phyloP scores from a whole-genome alignment of 2,113 vertebrate genomes.

The Eurystomus gularis region DNA sequence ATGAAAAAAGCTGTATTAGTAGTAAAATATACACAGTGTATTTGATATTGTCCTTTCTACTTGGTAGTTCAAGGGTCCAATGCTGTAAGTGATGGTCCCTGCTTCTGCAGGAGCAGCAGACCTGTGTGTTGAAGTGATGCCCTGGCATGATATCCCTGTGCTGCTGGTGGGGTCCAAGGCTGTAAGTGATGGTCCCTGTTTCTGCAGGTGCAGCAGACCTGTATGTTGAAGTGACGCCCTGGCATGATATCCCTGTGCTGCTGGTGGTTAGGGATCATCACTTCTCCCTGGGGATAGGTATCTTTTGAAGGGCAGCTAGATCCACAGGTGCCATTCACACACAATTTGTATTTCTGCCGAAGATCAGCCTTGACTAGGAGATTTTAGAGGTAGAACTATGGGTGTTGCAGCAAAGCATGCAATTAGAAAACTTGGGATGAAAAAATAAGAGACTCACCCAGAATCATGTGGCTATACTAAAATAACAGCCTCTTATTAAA shows the following conservation, averaged over 20 bases:
- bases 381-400: not conserved
- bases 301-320: not conserved
- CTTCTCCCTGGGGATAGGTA: not conserved
- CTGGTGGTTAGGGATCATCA: not conserved
- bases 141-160: rapidly evolving
- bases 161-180: not conserved
- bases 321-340: not conserved
- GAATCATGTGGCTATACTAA: not conserved
- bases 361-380: not conserved
- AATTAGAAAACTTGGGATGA: not conserved
- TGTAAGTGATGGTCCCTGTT: no score
- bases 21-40: not conserved
- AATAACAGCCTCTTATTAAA: not conserved
- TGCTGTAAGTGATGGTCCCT: no score
- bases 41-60: not conserved
- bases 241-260: rapidly evolving
- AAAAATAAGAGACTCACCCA: not conserved
- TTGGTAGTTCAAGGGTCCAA: not conserved
- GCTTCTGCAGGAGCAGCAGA: not conserved
- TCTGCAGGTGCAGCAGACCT: not conserved
- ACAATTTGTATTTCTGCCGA: not conserved
- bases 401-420: not conserved
- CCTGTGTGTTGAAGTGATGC: not conserved
- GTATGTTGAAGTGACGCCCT: not conserved
- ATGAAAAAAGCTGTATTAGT: not conserved